Conservation (phyloP, 1,140 invertebrate genomes). For the Liolophura sinensis region DNA sequence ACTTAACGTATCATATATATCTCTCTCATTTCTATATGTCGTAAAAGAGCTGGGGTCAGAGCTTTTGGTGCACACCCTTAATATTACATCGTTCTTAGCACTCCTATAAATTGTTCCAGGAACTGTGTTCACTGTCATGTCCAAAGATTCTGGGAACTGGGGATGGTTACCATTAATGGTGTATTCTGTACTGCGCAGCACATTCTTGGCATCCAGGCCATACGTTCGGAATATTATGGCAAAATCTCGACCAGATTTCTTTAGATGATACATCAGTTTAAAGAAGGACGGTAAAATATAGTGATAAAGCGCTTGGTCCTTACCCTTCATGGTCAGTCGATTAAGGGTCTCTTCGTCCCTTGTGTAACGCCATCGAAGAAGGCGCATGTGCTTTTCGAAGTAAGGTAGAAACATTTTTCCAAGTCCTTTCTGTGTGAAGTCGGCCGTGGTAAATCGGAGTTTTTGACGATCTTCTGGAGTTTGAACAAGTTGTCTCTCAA, state of each 20-base stretch:
- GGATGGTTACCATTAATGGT: slow-evolving; percentile 47
- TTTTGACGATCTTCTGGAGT: slow-evolving; percentile 35
- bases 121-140: slow-evolving; percentile 20
- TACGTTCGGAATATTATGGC: slow-evolving; percentile 51
- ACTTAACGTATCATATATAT: slow-evolving; percentile 45
- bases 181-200: slow-evolving; percentile 38
- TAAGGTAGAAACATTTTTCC: slow-evolving; percentile 38
- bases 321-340: slow-evolving; percentile 40
- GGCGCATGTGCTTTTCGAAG: slow-evolving; percentile 38
- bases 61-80: slow-evolving; percentile 17
- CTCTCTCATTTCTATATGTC: slow-evolving; percentile 26
- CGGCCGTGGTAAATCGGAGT: slow-evolving; percentile 42
- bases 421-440: slow-evolving; percentile 40
- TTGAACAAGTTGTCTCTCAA: slow-evolving; percentile 46
- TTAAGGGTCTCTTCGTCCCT: slow-evolving; percentile 10
- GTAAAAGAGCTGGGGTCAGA: slow-evolving; percentile 4
- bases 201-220: slow-evolving; percentile 50
- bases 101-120: slow-evolving; percentile 31
- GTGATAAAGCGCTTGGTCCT: slow-evolving; percentile 46
- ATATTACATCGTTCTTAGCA: slow-evolving; percentile 21
- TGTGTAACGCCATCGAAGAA: slow-evolving; percentile 36
- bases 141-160: slow-evolving; percentile 27
- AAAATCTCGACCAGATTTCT: slow-evolving; percentile 41
- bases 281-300: slow-evolving; percentile 55
- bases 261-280: slow-evolving; percentile 39